Percentiles rank a stretch among this genome's conserved stretches.
Evolutionary conservation across 2,888 invertebrate species (phyloP).

Genomic region (Thereva unica): DNA sequence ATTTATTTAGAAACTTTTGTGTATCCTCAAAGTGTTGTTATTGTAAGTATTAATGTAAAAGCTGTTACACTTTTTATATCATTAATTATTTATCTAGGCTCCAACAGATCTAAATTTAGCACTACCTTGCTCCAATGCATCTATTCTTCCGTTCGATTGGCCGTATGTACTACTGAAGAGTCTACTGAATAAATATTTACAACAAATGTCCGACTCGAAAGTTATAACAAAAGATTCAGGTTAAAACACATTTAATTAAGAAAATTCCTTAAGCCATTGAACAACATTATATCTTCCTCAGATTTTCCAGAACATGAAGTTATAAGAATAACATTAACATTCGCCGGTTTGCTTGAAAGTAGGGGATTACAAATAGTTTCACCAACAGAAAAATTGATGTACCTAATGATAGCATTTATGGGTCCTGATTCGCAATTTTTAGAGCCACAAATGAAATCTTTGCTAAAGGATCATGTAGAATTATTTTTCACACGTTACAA

Average conservation of each 20-base stretch:
- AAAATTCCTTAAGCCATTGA: not conserved
- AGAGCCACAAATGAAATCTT: constrained; percentile 52
- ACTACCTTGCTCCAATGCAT: constrained; percentile 63
- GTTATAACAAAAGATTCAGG: constrained; percentile 20
- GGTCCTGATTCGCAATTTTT: constrained; percentile 55
- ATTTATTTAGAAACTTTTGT: constrained; percentile 59
- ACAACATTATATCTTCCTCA: constrained; percentile 23
- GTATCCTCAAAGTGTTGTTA: constrained; percentile 56
- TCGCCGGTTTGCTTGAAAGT: constrained; percentile 52
- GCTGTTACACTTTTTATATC: not conserved
- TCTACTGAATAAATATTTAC: constrained; percentile 61
- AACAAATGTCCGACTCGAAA: constrained; percentile 59
- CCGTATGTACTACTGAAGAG: constrained; percentile 69
- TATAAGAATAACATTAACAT: constrained; percentile 52
- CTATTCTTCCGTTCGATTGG: constrained; percentile 79
- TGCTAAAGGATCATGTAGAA: constrained; percentile 47
- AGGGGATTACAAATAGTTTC: constrained; percentile 50
- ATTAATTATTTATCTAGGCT: constrained; percentile 45
- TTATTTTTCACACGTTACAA: constrained; percentile 48
- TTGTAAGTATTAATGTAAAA: constrained; percentile 47
- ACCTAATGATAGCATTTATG: constrained; percentile 57
- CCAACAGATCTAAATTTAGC: constrained; percentile 58
- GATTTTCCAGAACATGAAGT: constrained; percentile 50
- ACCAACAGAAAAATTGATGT: constrained; percentile 56
- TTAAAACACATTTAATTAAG: not conserved